Conservation (phyloP, 2,888 invertebrate genomes). For the Caenorhabditis plicata region DNA sequence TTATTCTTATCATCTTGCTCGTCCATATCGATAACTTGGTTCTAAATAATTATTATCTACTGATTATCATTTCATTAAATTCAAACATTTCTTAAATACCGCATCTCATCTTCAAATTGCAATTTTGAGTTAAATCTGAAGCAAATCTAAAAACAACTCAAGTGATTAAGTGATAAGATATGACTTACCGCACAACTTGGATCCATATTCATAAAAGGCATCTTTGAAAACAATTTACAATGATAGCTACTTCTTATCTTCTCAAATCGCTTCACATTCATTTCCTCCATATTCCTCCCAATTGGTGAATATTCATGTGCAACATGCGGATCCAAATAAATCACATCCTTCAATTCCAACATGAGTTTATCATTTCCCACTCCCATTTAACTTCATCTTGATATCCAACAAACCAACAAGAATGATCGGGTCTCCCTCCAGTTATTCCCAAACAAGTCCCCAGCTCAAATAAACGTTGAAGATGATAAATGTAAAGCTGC, state of each 20-base stretch:
- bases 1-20: constrained; percentile 34
- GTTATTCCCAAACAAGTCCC: constrained; percentile 86
- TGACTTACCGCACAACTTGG: constrained; percentile 59
- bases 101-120: constrained; percentile 29
- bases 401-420: constrained; percentile 87
- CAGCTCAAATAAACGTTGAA: constrained; percentile 79
- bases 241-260: constrained; percentile 45
- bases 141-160: too few species aligned
- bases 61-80: too few species aligned
- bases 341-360: constrained; percentile 72
- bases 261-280: too few species aligned
- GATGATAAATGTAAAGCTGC: constrained; percentile 78
- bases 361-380: not conserved
- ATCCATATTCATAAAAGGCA: constrained; percentile 44
- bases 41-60: too few species aligned
- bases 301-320: constrained; percentile 76
- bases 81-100: constrained; percentile 28
- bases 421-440: constrained; percentile 88
- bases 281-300: constrained; percentile 11
- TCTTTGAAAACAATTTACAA: constrained; percentile 43
- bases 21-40: constrained; percentile 48
- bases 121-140: constrained; percentile 30
- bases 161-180: too few species aligned
- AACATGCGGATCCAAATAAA: constrained; percentile 90
- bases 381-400: constrained; percentile 70